These are phyloP conservation scores for Sclerodermus sp. DNA, from an alignment of 2,888 invertebrate genomes.

Conservation along the genomic window DNA sequence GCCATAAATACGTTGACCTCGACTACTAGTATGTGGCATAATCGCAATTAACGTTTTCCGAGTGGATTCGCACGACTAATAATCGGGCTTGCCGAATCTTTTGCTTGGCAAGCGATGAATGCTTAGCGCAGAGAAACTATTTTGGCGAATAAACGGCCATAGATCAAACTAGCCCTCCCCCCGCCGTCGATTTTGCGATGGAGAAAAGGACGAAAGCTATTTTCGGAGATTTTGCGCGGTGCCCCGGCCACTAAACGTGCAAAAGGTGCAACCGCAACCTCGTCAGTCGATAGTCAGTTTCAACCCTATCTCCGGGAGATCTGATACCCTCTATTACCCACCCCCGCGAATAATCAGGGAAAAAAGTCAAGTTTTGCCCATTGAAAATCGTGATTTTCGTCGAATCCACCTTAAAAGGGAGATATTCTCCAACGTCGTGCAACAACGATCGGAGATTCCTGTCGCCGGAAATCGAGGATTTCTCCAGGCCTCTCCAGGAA, in stretches of 20 bases:
- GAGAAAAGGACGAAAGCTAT: slow-evolving; percentile 54
- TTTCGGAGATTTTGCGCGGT: slow-evolving; percentile 53
- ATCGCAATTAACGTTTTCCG: slow-evolving; percentile 27
- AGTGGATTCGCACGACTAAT: slow-evolving; percentile 17
- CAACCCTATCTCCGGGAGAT: background rate
- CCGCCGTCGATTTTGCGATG: slow-evolving; percentile 21
- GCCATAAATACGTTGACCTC: slow-evolving; percentile 19
- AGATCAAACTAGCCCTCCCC: slow-evolving; percentile 27
- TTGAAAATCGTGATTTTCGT: no score
- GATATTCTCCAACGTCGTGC: no score
- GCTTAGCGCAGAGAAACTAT: slow-evolving; percentile 42
- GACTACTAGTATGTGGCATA: slow-evolving; percentile 9
- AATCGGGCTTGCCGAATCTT: slow-evolving; percentile 27
- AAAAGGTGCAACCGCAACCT: no score
- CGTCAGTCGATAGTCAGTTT: background rate
- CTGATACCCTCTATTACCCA: no score
- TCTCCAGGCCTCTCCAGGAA: no score
- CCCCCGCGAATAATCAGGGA: no score
- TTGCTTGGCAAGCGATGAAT: slow-evolving; percentile 47
- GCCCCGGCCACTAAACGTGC: background rate
- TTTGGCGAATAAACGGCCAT: slow-evolving; percentile 47
- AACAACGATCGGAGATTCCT: no score
- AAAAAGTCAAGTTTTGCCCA: no score
- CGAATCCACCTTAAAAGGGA: no score
- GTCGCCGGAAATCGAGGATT: no score